Base-by-base conservation (phyloP, 2,888 invertebrate genomes). In the Lagria hirta region DNA sequence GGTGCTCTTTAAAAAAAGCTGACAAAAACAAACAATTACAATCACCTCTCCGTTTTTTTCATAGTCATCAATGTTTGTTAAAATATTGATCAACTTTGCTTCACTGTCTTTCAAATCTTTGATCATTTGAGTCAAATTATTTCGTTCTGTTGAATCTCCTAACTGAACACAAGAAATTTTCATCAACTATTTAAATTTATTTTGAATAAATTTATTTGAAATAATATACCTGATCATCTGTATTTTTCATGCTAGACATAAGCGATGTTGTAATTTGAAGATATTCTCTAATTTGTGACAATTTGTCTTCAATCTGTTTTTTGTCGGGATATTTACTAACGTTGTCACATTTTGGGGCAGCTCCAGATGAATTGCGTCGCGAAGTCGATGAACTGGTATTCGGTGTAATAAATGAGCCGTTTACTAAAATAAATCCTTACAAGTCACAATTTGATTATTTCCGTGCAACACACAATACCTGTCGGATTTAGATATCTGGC, bases 211-310 rank as follows among this genome's bases (percentile, higher is more conserved):
- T 29, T 4, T 35, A 16, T 3, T 3, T 13, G 15, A 13, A 29
- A 3, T 3, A 16, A 67, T 70, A 70, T 71, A 84, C 84, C 74
- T 83, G 82, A 69, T 84, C 84, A 59, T 81, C 82, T 17, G 65
- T 61, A 6, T 81, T 81, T 56, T 81, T 78, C 73, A 85, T 79
- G 21, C 81, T 82, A 40, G 82, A 81, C 66, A 86, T 84, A 50
- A 86, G 75, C 1, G 81, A 79, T 14, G 82, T 79, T 3, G 84
- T 86, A 20, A 84, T 81, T 60, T 80, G 75, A 48, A 86, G 83
- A 63, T 85, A 86, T 62, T 86, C 86, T 30, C 83, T 72, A 50
- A 86, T 86, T 69, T 86, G 84, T 44, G 80, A 80, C 10, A 86
- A 72, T 29, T 84, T 77, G 17, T 80, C 79, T 60, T 85, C 83